Evolutionary conservation across 2,113 vertebrate species (phyloP), one percentile per base, ranked within the genome.

Genomic region (Tautogolabrus adspersus): DNA sequence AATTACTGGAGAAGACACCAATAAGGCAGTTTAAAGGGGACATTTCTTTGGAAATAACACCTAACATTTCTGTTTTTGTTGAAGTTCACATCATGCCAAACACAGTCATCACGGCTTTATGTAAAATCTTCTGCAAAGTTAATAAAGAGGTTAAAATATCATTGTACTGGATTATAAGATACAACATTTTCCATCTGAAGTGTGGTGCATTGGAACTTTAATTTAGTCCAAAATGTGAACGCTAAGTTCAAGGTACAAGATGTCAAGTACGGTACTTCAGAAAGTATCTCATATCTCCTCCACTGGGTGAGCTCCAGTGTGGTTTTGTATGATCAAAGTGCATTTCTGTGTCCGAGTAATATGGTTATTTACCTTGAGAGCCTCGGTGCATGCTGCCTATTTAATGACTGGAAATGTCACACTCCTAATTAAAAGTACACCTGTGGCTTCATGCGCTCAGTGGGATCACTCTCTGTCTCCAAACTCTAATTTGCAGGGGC

Each of bases 391-490:
- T 26, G 63, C 81, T 55, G 55, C 62, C 62, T 76, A 5, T 79
- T 69, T 79, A 82, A 88, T 77, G 86, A 66, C 51, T 59, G 75
- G 30, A 90, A 83, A 88, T 79, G 85, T 88, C 67, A 51, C 66
- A 22, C 44, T 68, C 37, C 74, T 90, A 84, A 89, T 92, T 89
- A 87, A 89, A 88, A 88, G 83, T 67, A 74, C 86, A 89, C 88
- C 88, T 89, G 87, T 87, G 85, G 80, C 82, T 77, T 34, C 68
- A 49, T 63, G 56, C 13, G 5, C 88, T 72, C 87, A 40, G 66
- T 79, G 82, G 85, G 89, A 66, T 15, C 51, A 0, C 81, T 82
- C 81, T 79, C 74, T 64, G 58, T 75, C 65, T 80, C 84, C 51
- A 60, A 37, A 51, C 55, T 86, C 46, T 77, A 62, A 83, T 87